phyloP scores from a whole-genome alignment of 1,140 invertebrate species.

The Trinorchestia longiramus region DNA sequence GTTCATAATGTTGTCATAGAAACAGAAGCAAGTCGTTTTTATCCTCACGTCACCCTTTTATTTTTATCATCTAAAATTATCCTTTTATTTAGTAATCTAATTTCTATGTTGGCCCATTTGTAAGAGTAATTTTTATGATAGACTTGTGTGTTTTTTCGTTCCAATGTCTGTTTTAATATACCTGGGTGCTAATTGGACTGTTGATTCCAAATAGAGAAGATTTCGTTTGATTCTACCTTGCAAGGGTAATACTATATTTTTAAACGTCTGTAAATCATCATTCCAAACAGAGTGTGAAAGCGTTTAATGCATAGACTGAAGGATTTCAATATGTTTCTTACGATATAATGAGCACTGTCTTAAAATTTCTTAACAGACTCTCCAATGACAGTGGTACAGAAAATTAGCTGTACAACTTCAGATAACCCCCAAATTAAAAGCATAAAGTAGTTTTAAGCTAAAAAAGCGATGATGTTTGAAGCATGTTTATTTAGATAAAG shows the following conservation, averaged over 20 bases:
- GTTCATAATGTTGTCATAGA: neutral
- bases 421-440: neutral
- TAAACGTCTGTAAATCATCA: neutral
- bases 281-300: neutral
- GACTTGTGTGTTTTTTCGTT: neutral
- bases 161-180: neutral
- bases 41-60: no score
- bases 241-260: neutral
- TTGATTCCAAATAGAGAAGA: neutral
- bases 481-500: no score
- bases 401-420: neutral
- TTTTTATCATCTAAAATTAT: no score
- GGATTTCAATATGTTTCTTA: neutral
- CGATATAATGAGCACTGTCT: neutral
- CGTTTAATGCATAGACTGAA: neutral
- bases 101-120: neutral
- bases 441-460: no score
- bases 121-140: neutral
- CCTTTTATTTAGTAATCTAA: neutral
- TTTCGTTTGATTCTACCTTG: neutral
- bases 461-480: no score
- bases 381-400: neutral
- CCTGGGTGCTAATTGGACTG: neutral
- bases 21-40: neutral
- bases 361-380: neutral